A percentile compares a stretch with the other conserved stretches of the same genome.
These are phyloP conservation scores for Acrocephalus arundinaceus DNA, from an alignment of 2,113 vertebrate species.

Conservation along the genomic window DNA sequence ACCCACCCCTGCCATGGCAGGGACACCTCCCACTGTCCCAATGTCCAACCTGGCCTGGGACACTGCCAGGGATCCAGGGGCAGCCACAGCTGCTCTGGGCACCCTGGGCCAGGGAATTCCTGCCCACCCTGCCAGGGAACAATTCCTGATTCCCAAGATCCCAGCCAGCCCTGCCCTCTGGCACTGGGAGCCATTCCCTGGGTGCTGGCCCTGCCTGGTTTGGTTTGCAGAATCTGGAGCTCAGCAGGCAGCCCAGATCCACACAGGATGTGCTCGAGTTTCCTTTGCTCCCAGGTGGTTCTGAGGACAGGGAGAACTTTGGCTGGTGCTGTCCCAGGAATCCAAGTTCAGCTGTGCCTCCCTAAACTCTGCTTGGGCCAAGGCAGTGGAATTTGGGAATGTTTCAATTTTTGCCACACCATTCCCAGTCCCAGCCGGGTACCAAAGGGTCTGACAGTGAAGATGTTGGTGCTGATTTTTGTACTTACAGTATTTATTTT, in stretches of 20 bases:
- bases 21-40: too few species aligned
- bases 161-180: background rate
- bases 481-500: too few species aligned
- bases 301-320: background rate
- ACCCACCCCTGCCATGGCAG: too few species aligned
- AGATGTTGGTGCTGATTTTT: background rate
- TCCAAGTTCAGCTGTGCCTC: background rate
- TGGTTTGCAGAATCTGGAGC: background rate
- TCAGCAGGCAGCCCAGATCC: background rate
- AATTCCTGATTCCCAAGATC: background rate
- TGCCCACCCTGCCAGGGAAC: background rate
- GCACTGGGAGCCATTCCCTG: background rate
- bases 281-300: background rate
- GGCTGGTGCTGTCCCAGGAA: background rate
- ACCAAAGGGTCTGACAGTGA: background rate
- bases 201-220: fast-evolving
- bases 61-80: background rate
- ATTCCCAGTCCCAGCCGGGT: background rate
- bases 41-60: too few species aligned
- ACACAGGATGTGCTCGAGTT: background rate
- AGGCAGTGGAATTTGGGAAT: background rate
- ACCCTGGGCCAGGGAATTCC: background rate
- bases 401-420: background rate
- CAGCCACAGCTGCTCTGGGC: background rate
- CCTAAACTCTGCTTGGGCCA: background rate